Evolutionary conservation across 2,888 invertebrate genomes (phyloP), one percentile per base, ranked within the genome.

Genomic region (Adelphocoris suturalis): DNA sequence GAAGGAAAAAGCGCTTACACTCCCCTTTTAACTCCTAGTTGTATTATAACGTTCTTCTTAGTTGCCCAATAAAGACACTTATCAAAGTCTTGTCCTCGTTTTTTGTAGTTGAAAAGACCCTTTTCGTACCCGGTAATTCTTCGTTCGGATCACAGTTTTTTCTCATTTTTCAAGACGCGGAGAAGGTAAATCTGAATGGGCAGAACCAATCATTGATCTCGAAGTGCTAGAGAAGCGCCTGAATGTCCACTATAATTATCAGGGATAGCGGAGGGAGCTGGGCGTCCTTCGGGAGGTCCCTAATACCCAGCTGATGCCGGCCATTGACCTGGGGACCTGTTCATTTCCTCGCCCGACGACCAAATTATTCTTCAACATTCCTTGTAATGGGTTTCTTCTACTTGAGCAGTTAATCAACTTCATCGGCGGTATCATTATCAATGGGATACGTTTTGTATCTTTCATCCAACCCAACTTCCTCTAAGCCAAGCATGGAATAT

Each of bases 231-330:
- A 28, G 46, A 78, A 78, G 78, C 78, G 78, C 37, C 37, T 16
- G 78, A 46, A 46, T 46, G 37, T 19, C 37, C 78, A 47, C 46
- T 78, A 78, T 78, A 78, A 78, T 78, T 78, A 78, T 78, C 76
- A 46, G 78, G 47, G 46, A 37, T 78, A 78, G 46, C n/a, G 78
- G 47, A 78, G 46, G 46, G 13, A 78, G 37, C 78, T 78, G 47
- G 78, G 14, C 46, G 78, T 78, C 78, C 78, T 78, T 78, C 78
- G 78, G 37, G 46, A 78, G 78, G 78, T 78, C 47, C 78, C 75
- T 75, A 75, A 78, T 78, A 78, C 46, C 78, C 78, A 78, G 78
- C 78, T 78, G 78, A 78, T 78, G 78, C n/a, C 16, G 78, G 47
- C 46, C 78, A 14, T 78, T 78, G 46, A 78, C 78, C 78, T 13